A percentile compares a stretch with the other conserved stretches of the same genome.
Evolutionary conservation across 1,140 invertebrate genomes (phyloP).

Genomic region (Temnothorax nylanderi): DNA sequence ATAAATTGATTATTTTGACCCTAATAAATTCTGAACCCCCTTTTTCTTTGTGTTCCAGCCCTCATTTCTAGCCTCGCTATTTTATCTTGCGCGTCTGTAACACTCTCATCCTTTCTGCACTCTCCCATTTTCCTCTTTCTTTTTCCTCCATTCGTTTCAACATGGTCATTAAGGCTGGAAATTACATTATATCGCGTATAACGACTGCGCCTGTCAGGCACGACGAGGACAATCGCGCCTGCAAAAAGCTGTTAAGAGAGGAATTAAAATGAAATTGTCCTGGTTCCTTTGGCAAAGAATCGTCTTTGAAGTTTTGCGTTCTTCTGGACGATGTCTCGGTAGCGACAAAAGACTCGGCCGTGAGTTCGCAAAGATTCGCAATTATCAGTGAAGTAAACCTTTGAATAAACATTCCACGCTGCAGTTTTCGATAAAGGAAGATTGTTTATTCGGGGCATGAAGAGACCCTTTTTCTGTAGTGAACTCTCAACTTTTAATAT

Average conservation of each 20-base stretch:
- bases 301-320: slow-evolving; percentile 57
- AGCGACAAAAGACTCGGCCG: slow-evolving; percentile 46
- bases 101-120: slow-evolving; percentile 42
- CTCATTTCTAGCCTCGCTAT: slow-evolving; percentile 43
- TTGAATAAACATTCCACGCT: slow-evolving; percentile 51
- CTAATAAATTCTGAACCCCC: slow-evolving; percentile 64
- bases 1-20: slow-evolving; percentile 66
- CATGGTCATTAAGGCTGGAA: slow-evolving; percentile 69
- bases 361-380: slow-evolving; percentile 57
- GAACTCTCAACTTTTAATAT: slow-evolving; percentile 2
- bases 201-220: slow-evolving; percentile 47
- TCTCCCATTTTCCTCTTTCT: background rate
- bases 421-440: slow-evolving; percentile 39
- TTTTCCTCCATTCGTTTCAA: slow-evolving; percentile 62
- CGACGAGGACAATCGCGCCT: slow-evolving; percentile 62
- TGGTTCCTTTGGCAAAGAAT: slow-evolving; percentile 51
- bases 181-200: slow-evolving; percentile 71
- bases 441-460: slow-evolving; percentile 33
- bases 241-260: slow-evolving; percentile 63
- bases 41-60: slow-evolving; percentile 53
- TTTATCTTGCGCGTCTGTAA: slow-evolving; percentile 60
- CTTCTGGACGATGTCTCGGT: slow-evolving; percentile 41
- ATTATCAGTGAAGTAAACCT: slow-evolving; percentile 46
- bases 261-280: slow-evolving; percentile 62
- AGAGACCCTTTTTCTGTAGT: background rate